Evolutionary conservation across 2,113 vertebrate species (phyloP).

Genomic region (Zapus hudsonius): DNA sequence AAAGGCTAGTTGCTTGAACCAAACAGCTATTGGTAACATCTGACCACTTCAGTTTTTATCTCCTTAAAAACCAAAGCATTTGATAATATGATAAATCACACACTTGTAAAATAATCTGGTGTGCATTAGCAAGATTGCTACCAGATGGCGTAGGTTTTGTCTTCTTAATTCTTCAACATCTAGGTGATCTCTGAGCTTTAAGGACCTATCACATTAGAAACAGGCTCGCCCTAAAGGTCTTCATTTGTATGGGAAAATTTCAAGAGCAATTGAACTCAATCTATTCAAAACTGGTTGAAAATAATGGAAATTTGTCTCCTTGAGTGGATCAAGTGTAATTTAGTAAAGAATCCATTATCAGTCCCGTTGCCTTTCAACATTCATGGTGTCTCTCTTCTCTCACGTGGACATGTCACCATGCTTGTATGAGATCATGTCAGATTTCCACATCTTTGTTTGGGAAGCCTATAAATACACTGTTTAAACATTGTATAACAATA

Average conservation of each 20-base stretch:
- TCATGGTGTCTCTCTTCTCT: neutral
- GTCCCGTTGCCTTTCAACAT: slow-evolving; percentile 5
- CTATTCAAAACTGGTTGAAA: slow-evolving; percentile 47
- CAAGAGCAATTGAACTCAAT: slow-evolving; percentile 57
- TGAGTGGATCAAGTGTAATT: slow-evolving; percentile 47
- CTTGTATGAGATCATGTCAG: slow-evolving; percentile 4
- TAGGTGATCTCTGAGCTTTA: slow-evolving; percentile 12
- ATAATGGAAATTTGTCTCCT: slow-evolving; percentile 41
- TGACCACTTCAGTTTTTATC: slow-evolving; percentile 69
- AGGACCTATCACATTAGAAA: slow-evolving; percentile 23
- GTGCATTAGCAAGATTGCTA: slow-evolving; percentile 73
- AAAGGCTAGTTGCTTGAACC: slow-evolving; percentile 48
- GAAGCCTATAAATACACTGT: slow-evolving; percentile 11
- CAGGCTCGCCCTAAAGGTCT: slow-evolving; percentile 27
- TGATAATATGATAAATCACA: slow-evolving; percentile 66
- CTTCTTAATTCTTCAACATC: slow-evolving; percentile 58
- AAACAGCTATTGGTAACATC: neutral
- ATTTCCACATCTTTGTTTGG: neutral
- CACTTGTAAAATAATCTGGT: slow-evolving; percentile 69
- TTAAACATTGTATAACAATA: neutral
- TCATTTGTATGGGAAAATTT: slow-evolving; percentile 44
- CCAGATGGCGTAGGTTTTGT: slow-evolving; percentile 65
- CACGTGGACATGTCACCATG: neutral
- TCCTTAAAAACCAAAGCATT: slow-evolving; percentile 54
- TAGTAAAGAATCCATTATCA: slow-evolving; percentile 41